phyloP scores from a whole-genome alignment of 2,113 vertebrate genomes.

The Enhydra lutris region DNA sequence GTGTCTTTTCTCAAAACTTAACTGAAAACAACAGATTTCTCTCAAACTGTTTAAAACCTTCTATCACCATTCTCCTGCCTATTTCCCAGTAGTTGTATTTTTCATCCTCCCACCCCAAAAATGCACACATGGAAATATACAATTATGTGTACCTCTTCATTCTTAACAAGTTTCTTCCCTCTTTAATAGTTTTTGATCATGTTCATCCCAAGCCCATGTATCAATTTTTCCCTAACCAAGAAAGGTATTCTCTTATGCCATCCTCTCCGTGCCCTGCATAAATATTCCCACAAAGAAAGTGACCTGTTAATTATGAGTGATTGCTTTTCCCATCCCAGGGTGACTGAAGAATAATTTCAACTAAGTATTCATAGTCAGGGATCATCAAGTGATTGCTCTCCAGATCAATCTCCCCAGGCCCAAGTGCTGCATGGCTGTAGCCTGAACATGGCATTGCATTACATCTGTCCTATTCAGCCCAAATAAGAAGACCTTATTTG shows the following conservation, averaged over 20 bases:
- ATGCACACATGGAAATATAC: neutral
- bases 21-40: neutral
- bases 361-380: conserved; percentile 81
- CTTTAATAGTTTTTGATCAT: conserved; percentile 74
- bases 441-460: conserved; percentile 66
- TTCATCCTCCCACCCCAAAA: neutral
- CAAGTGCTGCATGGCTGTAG: conserved; percentile 32
- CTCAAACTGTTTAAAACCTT: neutral
- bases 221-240: conserved; percentile 60
- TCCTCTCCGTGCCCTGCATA: conserved; percentile 15
- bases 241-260: conserved; percentile 57
- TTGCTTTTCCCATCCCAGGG: conserved; percentile 69
- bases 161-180: conserved; percentile 71
- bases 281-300: conserved; percentile 63
- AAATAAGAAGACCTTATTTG: conserved; percentile 66
- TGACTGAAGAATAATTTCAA: conserved; percentile 81
- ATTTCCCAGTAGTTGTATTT: neutral
- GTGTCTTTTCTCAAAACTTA: neutral
- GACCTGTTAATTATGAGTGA: conserved; percentile 79
- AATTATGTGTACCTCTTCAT: conserved; percentile 63
- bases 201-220: conserved; percentile 49
- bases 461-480: conserved; percentile 71
- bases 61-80: neutral
- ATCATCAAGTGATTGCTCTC: conserved; percentile 79
- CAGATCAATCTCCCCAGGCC: conserved; percentile 79